These are phyloP conservation scores for Pempheris klunzingeri DNA, from an alignment of 2,797 vertebrate species.

Conservation along the genomic window DNA sequence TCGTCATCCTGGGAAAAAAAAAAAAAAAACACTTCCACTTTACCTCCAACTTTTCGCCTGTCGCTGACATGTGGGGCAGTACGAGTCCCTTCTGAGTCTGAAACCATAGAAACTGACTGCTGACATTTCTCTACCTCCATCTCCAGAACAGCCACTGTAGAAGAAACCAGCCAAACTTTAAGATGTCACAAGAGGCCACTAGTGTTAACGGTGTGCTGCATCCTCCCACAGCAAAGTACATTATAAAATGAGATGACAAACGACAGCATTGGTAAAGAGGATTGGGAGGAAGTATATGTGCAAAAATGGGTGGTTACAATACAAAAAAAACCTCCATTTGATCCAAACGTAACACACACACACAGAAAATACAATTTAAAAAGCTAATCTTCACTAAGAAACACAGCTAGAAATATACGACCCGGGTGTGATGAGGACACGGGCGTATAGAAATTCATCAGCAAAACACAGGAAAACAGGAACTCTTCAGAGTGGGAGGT, in stretches of 20 bases:
- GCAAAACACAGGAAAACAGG: constrained; percentile 16
- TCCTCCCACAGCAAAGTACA: constrained; percentile 30
- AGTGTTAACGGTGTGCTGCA: constrained; percentile 14
- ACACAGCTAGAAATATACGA: constrained; percentile 43
- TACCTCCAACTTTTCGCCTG: background rate
- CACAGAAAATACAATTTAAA: constrained; percentile 6
- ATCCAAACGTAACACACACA: constrained; percentile 36
- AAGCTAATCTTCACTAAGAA: constrained; percentile 8
- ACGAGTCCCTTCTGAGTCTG: background rate
- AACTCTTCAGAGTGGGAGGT: background rate
- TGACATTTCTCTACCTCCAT: background rate
- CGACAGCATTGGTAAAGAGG: constrained; percentile 43
- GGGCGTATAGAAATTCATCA: constrained; percentile 18
- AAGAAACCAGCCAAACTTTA: constrained; percentile 15
- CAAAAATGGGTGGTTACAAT: constrained; percentile 65
- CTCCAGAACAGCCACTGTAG: background rate
- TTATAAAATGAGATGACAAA: constrained; percentile 71
- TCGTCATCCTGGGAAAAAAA: background rate
- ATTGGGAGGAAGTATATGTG: constrained; percentile 58
- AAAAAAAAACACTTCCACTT: background rate
- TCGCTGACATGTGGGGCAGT: background rate
- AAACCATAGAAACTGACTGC: background rate
- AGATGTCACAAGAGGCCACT: background rate
- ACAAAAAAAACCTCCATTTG: constrained; percentile 33
- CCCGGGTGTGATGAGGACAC: constrained; percentile 22